These are phyloP conservation scores for Torymus tubicola DNA, from an alignment of 2,888 invertebrate species.

Conservation along the genomic window DNA sequence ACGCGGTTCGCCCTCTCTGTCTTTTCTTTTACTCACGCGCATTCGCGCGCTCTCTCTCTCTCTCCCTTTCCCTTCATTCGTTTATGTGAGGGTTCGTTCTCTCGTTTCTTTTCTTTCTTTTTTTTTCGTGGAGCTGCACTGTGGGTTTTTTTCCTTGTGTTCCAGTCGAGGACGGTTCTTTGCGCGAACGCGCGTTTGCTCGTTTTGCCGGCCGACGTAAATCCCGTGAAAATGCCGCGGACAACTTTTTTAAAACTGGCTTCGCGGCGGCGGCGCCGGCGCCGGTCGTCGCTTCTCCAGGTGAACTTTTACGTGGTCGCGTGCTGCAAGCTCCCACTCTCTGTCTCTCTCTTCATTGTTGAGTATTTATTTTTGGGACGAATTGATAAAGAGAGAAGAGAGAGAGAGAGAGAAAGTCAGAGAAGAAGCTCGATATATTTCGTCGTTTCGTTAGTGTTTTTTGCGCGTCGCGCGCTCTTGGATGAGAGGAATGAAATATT, in stretches of 20 bases:
- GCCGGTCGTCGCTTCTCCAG: conserved; percentile 3
- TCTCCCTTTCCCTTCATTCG: conserved; percentile 3
- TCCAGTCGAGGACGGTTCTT: neutral
- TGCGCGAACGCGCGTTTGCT: neutral
- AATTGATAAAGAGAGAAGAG: conserved; percentile 23
- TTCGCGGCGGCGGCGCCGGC: no score
- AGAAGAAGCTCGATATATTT: no score
- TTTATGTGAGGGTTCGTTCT: neutral
- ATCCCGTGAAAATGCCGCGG: conserved; percentile 37
- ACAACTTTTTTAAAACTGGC: conserved; percentile 44
- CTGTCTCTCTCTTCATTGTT: conserved; percentile 26
- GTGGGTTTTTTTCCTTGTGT: neutral
- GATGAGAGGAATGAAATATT: neutral
- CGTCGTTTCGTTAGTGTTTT: no score
- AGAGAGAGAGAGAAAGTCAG: neutral
- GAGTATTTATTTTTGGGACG: conserved; percentile 25
- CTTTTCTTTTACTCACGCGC: conserved; percentile 15
- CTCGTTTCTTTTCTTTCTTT: conserved; percentile 16
- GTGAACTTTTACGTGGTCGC: conserved; percentile 4
- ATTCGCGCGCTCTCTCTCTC: neutral
- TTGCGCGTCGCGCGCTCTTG: no score
- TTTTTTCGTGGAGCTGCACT: neutral
- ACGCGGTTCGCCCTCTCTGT: neutral
- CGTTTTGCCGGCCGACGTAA: conserved; percentile 27
- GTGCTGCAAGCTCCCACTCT: no score